A percentile compares a stretch with the other conserved stretches of the same genome.
Evolutionary conservation across 2,797 vertebrate species (phyloP).

Genomic region (Typhlichthys eigenmanni): DNA sequence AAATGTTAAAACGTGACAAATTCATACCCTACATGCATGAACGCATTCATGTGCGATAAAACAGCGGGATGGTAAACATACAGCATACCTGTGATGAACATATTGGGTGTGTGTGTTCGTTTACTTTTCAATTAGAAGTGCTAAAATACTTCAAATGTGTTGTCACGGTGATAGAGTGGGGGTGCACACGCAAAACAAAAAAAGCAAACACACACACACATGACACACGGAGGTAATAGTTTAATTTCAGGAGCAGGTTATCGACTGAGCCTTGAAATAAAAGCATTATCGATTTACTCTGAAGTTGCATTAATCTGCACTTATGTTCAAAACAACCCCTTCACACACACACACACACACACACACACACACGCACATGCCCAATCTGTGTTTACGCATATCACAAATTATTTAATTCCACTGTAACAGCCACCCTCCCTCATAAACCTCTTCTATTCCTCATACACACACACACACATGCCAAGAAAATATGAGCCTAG

Average conservation of each 20-base stretch:
- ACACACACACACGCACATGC: constrained; percentile 13
- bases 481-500: too few relatives aligned
- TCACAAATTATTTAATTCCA: constrained; percentile 59
- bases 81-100: constrained; percentile 21
- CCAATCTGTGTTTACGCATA: constrained; percentile 40
- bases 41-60: constrained; percentile 1
- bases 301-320: constrained; percentile 74
- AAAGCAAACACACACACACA: not conserved
- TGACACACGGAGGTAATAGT: constrained; percentile 27
- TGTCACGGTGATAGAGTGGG: constrained; percentile 3
- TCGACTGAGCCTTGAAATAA: constrained; percentile 58
- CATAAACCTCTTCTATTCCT: constrained; percentile 11
- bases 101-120: constrained; percentile 16
- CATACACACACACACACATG: not conserved
- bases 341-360: constrained; percentile 11
- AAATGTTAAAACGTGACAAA: not conserved
- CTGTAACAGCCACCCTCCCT: constrained; percentile 35
- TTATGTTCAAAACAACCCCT: constrained; percentile 43
- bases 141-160: constrained; percentile 42
- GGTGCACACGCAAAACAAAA: not conserved
- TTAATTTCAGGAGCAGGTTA: constrained; percentile 63
- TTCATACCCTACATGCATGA: constrained; percentile 20
- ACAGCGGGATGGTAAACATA: too few relatives aligned
- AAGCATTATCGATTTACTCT: constrained; percentile 65
- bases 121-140: constrained; percentile 56